Evolutionary conservation across 53 echinoderm and acorn worm genomes (phyloP).

Genomic region (Hippasteria phrygiana): DNA sequence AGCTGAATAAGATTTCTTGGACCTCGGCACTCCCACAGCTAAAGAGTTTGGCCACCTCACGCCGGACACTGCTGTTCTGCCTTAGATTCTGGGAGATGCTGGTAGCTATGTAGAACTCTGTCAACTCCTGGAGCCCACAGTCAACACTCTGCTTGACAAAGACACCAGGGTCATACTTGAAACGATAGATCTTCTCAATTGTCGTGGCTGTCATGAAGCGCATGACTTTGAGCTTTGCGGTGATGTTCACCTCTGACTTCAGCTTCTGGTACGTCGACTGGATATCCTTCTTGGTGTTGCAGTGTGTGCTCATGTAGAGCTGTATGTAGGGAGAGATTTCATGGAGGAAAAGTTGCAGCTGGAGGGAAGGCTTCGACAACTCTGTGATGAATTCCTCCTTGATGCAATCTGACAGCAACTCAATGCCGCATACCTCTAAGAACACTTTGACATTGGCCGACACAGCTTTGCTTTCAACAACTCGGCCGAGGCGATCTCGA

Average conservation of each 20-base stretch:
- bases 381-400: conserved; percentile 64
- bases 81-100: conserved; percentile 25
- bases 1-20: conserved; percentile 53
- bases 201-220: conserved; percentile 45
- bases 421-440: conserved; percentile 68
- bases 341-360: conserved; percentile 57
- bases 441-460: conserved; percentile 51
- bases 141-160: conserved; percentile 41
- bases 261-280: conserved; percentile 37
- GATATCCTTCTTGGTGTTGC: neutral
- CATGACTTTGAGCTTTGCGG: conserved; percentile 57
- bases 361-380: conserved; percentile 38
- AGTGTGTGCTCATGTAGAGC: conserved; percentile 44
- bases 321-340: conserved; percentile 70
- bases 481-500: conserved; percentile 41
- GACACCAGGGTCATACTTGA: conserved; percentile 6
- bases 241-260: conserved; percentile 19
- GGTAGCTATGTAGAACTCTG: conserved; percentile 40
- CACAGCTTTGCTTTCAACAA: neutral
- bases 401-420: conserved; percentile 62
- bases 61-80: conserved; percentile 40
- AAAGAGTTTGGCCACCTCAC: conserved; percentile 69
- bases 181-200: conserved; percentile 53
- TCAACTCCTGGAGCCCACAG: conserved; percentile 35
- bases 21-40: conserved; percentile 31